Conservation (phyloP, 2,113 vertebrate genomes). For the Heterotilapia buettikoferi region DNA sequence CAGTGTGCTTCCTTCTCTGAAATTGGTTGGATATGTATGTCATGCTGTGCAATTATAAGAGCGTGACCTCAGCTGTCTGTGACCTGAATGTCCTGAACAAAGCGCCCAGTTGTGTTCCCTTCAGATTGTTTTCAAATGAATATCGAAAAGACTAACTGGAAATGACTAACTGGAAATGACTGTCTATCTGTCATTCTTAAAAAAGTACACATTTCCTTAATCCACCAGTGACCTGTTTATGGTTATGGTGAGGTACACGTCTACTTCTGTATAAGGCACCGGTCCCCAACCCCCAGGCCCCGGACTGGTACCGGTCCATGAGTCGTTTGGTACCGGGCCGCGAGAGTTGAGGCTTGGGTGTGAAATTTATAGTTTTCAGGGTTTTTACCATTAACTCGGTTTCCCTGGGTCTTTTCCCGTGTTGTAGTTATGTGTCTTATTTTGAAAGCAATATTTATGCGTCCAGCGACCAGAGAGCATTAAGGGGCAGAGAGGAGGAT, state of each 20-base stretch:
- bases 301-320: not conserved
- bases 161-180: not conserved
- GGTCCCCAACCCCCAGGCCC: not conserved
- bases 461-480: not conserved
- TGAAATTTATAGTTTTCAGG: not conserved
- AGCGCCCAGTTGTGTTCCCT: not conserved
- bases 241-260: not conserved
- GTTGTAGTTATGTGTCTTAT: not conserved
- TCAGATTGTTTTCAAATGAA: slow-evolving; percentile 6
- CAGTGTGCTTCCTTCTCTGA: slow-evolving; percentile 20
- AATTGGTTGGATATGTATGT: slow-evolving; percentile 44
- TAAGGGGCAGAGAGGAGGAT: not conserved
- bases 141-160: not conserved
- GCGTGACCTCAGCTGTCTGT: slow-evolving; percentile 29
- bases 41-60: slow-evolving; percentile 44
- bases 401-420: not conserved
- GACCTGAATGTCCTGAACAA: slow-evolving; percentile 30
- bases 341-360: not conserved
- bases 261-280: not conserved
- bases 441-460: not conserved
- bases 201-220: not conserved
- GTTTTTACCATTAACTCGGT: not conserved
- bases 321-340: not conserved
- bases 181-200: not conserved
- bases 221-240: not conserved